Evolutionary conservation across 1,140 invertebrate genomes (phyloP), one percentile per base, ranked within the genome.

Genomic region (Lasioglossum baleicum): DNA sequence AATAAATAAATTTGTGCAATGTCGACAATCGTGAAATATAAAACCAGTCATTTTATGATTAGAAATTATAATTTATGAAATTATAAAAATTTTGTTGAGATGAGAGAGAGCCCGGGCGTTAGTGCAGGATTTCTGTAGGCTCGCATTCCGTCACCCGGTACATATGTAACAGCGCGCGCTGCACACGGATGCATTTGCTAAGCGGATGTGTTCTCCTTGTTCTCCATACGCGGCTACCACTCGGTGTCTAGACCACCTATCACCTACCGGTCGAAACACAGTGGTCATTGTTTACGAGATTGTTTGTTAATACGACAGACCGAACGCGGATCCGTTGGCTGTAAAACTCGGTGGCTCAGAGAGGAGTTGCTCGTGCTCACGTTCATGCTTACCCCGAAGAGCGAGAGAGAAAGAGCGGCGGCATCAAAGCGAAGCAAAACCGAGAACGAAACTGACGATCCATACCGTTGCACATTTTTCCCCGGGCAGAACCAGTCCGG

Each of bases 281-380:
- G 80, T 83, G 73, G 83, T 83, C 84, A 86, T 86, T 86, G 84
- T 86, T 82, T 82, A 84, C 67, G 80, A 82, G 80, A 81, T 81
- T 81, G 78, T 80, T 80, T 80, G 78, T 80, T 80, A 80, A 80
- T 80, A 74, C 78, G 71, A 75, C 26, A 53, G 63, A 40, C 63
- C 53, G 51, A 65, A 67, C 67, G 80, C 71, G 35, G 70, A 82
- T 66, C 76, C 35, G 65, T 48, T 75, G 40, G 42, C 44, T 20
- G 71, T 63, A 76, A 71, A 77, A 71, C 68, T 26, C 75, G 48
- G 80, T 51, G 44, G 13, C 8, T 2, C 10, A 11, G 10, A 2
- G 44, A 48, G 44, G 10, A 11, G 10, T 11, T 11, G 44, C 51
- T 56, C 51, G 15, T 56, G 20, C 15, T 56, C 56, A 6, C 51